Base-by-base conservation (phyloP, 2,888 invertebrate genomes). In the Epiblema foenella region DNA sequence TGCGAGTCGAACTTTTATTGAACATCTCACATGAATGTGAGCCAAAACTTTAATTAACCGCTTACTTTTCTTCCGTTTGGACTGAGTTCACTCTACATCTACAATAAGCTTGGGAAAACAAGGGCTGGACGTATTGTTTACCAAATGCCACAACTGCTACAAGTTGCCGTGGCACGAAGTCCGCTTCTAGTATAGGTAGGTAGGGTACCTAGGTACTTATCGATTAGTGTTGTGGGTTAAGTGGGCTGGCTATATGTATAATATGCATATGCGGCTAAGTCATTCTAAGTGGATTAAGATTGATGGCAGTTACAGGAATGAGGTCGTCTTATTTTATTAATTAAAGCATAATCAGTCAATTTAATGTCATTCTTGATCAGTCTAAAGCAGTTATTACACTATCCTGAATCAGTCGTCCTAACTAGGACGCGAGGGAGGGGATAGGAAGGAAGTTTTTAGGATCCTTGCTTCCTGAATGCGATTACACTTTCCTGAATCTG, bases 81-180 rank as follows among this genome's bases (percentile, higher is more conserved):
- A 37, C 37, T 20, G 15, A 66, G 18, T 49, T 66, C 49, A 58
- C 66, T 29, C 57, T 12, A 58, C 57, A 56, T 29, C 57, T 12
- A 58, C 57, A 56, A 63, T n/a, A 17, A 37, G 63, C 51, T 42
- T 69, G 17, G 15, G 39, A 52, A 69, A 69, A 39, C 29, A 57
- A 37, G 69, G 69, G 11, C 37, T 58, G 58, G 57, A 37, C 62
- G 60, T 24, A 12, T 39, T 57, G 57, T 37, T 39, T 64, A 63
- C 57, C 39, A 24, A 51, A 51, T 24, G 51, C 37, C n/a, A 29
- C 62, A 42, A n/a, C n/a, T n/a, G n/a, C n/a, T n/a, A n/a, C n/a
- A n/a, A n/a, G 46, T 49, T 56, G 62, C 54, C 12, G 33, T 56
- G n/a, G 12, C 8, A 37, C 46, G 18, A 37, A 51, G 20, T 42